Evolutionary conservation across 1,140 invertebrate genomes (phyloP).

Genomic region (Drosophila parvula): DNA sequence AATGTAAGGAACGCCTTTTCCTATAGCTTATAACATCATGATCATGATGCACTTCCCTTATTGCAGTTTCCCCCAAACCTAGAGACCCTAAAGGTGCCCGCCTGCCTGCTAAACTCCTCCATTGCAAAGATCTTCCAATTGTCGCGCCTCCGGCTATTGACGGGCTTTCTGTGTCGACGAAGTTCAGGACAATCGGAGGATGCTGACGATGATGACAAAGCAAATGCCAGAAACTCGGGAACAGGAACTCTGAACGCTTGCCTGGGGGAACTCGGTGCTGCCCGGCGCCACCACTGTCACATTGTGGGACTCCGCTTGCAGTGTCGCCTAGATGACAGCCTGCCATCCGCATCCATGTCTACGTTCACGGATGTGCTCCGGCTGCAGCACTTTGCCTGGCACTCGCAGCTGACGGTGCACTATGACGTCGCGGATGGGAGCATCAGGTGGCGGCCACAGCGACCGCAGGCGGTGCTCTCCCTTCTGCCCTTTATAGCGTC

Average conservation of each 20-base stretch:
- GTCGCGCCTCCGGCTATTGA: constrained; percentile 59
- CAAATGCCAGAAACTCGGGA: constrained; percentile 37
- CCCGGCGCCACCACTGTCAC: constrained; percentile 29
- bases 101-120: constrained; percentile 50
- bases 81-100: constrained; percentile 55
- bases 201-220: constrained; percentile 16
- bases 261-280: not conserved
- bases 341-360: constrained; percentile 34
- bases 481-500: constrained; percentile 56
- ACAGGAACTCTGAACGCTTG: constrained; percentile 30
- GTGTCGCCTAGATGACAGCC: constrained; percentile 62
- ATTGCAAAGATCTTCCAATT: constrained; percentile 45
- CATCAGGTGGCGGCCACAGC: constrained; percentile 73
- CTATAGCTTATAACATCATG: not conserved
- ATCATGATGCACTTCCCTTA: not conserved
- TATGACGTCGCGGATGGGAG: constrained; percentile 63
- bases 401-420: constrained; percentile 66
- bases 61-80: constrained; percentile 19
- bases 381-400: constrained; percentile 62
- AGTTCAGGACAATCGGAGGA: constrained; percentile 18
- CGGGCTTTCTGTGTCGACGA: constrained; percentile 54
- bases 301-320: constrained; percentile 70
- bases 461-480: constrained; percentile 57
- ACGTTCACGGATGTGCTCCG: constrained; percentile 24
- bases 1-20: not conserved